Conservation (phyloP, 2,888 invertebrate species). For the Nomada ruficornis region DNA sequence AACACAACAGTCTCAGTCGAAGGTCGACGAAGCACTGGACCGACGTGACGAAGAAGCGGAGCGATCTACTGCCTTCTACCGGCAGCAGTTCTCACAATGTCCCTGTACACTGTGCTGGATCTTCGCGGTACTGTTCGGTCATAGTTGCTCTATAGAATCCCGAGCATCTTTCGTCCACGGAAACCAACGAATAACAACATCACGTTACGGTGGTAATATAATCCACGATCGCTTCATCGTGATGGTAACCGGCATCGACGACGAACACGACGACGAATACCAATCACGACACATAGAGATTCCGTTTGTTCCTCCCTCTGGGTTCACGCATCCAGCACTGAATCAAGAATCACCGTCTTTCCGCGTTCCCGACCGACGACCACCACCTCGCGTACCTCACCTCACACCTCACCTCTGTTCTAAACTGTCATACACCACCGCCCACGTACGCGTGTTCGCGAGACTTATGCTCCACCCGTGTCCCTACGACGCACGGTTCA, state of each 20-base stretch:
- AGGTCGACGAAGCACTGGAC: slow-evolving; percentile 61
- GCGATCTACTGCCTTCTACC: slow-evolving; percentile 48
- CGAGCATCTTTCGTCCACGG: slow-evolving; percentile 31
- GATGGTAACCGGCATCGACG: slow-evolving; percentile 38
- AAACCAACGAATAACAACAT: neutral
- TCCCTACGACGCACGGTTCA: slow-evolving; percentile 51
- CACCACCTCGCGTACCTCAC: slow-evolving; percentile 16
- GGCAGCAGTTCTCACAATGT: slow-evolving; percentile 56
- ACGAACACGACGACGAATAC: slow-evolving; percentile 24
- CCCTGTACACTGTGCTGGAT: slow-evolving; percentile 46
- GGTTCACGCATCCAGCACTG: slow-evolving; percentile 48
- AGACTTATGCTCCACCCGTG: slow-evolving; percentile 56
- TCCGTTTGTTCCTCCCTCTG: slow-evolving; percentile 4
- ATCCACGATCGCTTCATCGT: slow-evolving; percentile 64
- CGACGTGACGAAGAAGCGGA: slow-evolving; percentile 52
- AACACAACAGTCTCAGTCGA: slow-evolving; percentile 68
- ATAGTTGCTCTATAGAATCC: slow-evolving; percentile 40
- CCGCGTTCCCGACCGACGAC: slow-evolving; percentile 27
- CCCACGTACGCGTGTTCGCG: slow-evolving; percentile 58
- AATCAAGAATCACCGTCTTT: slow-evolving; percentile 47
- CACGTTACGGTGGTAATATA: slow-evolving; percentile 52
- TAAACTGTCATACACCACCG: slow-evolving; percentile 46
- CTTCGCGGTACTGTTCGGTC: slow-evolving; percentile 48
- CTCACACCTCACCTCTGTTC: slow-evolving; percentile 34
- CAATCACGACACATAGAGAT: slow-evolving; percentile 37